phyloP scores from a whole-genome alignment of 2,797 vertebrate species.

The Catamblyrhynchus diadema region DNA sequence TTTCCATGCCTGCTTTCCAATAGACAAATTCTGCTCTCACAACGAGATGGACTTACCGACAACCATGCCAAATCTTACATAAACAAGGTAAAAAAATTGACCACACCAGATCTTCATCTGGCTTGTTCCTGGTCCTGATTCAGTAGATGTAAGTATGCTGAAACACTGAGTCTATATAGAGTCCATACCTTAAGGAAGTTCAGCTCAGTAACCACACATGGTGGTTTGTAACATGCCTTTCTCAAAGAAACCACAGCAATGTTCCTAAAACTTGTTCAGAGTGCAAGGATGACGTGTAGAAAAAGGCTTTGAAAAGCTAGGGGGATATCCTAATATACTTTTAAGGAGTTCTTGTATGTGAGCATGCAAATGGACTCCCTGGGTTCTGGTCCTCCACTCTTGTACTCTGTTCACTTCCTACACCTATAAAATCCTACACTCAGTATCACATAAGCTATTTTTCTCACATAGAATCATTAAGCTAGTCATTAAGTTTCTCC shows the following conservation, averaged over 20 bases:
- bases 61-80: background rate
- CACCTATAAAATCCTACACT: background rate
- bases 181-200: background rate
- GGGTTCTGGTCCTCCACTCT: background rate
- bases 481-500: background rate
- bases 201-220: background rate
- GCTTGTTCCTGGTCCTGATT: background rate
- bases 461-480: background rate
- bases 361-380: background rate
- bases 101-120: background rate
- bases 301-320: background rate
- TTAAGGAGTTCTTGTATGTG: background rate
- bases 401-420: background rate
- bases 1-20: background rate
- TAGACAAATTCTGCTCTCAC: background rate
- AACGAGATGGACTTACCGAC: background rate
- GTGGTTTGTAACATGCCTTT: background rate
- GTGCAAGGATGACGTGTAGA: background rate
- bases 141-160: background rate
- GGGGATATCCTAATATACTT: background rate
- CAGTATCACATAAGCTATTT: background rate
- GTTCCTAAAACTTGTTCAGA: background rate
- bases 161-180: background rate
- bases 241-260: background rate
- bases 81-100: conserved; percentile 2